phyloP scores from a whole-genome alignment of 2,113 vertebrate genomes.

The Microcebus tavaratra region DNA sequence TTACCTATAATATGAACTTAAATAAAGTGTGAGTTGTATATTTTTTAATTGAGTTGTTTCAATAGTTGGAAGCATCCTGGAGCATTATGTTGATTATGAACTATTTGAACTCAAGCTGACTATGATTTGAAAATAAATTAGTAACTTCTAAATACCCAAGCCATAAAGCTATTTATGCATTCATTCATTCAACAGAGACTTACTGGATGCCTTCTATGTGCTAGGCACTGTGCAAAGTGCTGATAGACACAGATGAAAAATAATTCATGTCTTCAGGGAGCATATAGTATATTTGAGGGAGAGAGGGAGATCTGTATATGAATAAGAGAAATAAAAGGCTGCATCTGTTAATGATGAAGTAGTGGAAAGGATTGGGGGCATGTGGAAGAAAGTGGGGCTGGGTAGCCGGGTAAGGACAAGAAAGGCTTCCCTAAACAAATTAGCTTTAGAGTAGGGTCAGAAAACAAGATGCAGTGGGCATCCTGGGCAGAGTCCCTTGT shows the following conservation, averaged over 20 bases:
- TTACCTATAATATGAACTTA: constrained; percentile 55
- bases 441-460: background rate
- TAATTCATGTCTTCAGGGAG: background rate
- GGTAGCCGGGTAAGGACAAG: background rate
- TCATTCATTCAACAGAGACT: constrained; percentile 29
- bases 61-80: constrained; percentile 21
- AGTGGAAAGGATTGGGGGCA: background rate
- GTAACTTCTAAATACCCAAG: constrained; percentile 42
- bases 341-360: background rate
- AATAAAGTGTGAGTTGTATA: constrained; percentile 64
- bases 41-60: constrained; percentile 63
- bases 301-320: background rate
- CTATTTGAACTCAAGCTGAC: constrained; percentile 38
- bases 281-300: background rate
- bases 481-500: background rate
- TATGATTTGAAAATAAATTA: constrained; percentile 68
- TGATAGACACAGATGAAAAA: constrained; percentile 5
- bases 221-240: background rate
- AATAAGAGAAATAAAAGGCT: background rate
- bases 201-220: background rate
- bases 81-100: constrained; percentile 51
- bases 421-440: background rate
- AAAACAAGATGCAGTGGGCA: background rate
- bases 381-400: background rate
- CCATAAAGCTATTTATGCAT: constrained; percentile 45